A percentile compares a stretch with the other conserved stretches of the same genome.
Conservation (phyloP, 2,797 vertebrate species). For the Rhinophrynus dorsalis region DNA sequence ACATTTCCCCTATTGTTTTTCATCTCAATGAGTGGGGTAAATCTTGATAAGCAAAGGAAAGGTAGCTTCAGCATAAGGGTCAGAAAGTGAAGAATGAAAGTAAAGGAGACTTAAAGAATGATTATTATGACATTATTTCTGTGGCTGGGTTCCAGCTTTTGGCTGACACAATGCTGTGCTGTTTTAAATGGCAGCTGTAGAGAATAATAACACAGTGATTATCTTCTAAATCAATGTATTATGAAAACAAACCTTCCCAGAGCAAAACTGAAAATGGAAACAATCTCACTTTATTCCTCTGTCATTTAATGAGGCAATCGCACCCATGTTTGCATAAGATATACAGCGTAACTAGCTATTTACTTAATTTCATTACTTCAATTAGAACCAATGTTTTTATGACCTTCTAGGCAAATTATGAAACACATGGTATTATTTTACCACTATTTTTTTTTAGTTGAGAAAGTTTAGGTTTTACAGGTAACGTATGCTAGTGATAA, state of each 20-base stretch:
- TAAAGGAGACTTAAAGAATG: constrained; percentile 32
- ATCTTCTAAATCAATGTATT: constrained; percentile 40
- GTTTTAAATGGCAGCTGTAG: constrained; percentile 46
- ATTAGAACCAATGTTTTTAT: constrained; percentile 23
- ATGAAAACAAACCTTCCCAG: constrained; percentile 29
- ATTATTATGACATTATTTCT: constrained; percentile 29
- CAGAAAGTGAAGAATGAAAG: constrained; percentile 6
- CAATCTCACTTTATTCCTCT: constrained; percentile 20
- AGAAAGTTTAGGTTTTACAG: background rate
- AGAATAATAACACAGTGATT: constrained; percentile 26
- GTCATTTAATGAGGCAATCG: constrained; percentile 38
- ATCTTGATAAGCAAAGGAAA: background rate
- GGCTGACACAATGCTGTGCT: constrained; percentile 42
- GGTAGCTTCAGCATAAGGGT: background rate
- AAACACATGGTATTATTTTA: constrained; percentile 26
- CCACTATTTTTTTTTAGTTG: background rate
- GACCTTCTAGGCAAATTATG: constrained; percentile 7
- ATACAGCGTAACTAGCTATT: constrained; percentile 17
- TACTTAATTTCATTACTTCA: constrained; percentile 12
- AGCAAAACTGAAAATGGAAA: constrained; percentile 41
- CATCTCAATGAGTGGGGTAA: too few relatives aligned
- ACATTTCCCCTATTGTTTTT: too few relatives aligned
- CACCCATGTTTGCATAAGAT: constrained; percentile 34
- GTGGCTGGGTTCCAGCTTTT: constrained; percentile 28
- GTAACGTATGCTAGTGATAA: too few relatives aligned